Base-by-base conservation (phyloP, 2,797 vertebrate species). In the Karalla daura region DNA sequence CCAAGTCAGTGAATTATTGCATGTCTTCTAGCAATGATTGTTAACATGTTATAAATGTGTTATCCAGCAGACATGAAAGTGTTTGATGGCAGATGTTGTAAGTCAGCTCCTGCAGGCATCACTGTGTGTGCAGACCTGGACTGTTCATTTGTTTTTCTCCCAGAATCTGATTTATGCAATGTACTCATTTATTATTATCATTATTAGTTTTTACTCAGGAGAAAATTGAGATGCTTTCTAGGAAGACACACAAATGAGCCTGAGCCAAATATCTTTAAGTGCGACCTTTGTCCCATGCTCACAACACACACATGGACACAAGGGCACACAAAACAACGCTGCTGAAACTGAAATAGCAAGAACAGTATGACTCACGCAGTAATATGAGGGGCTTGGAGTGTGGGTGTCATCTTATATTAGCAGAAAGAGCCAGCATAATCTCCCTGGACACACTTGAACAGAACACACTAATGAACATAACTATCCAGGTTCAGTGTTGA, bases 371-470 rank as follows among this genome's bases (percentile, higher is more conserved):
- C 58, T 88, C 86, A 88, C 69, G 30, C 55, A 51, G 69, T 80
- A 73, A 76, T 83, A 84, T 78, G 71, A 74, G 70, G 45, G 51
- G 71, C 78, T 51, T 32, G 47, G 67, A 46, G 74, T 60, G 70
- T 85, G 68, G 82, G 75, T 83, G 84, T 83, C 77, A 78, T 76
- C 47, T 78, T 66, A 70, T 74, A 82, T 80, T 84, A 76, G 71
- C 35, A 70, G 39, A 73, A 49, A 50, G 47, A 55, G 70, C 63
- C 76, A 36, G 65, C 47, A 69, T 76, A 78, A 82, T 78, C 71
- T 72, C 56, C 51, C 41, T 44, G 25, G 63, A 78, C 56, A 72
- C 58, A 68, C 72, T 64, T 58, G 56, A 41, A 66, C 37, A 63
- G 47, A 77, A 64, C 37, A 54, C 51, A 60, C 53, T 78, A 66